These are phyloP conservation scores for Chloropsis hardwickii DNA, from an alignment of 2,113 vertebrate genomes.

Conservation along the genomic window DNA sequence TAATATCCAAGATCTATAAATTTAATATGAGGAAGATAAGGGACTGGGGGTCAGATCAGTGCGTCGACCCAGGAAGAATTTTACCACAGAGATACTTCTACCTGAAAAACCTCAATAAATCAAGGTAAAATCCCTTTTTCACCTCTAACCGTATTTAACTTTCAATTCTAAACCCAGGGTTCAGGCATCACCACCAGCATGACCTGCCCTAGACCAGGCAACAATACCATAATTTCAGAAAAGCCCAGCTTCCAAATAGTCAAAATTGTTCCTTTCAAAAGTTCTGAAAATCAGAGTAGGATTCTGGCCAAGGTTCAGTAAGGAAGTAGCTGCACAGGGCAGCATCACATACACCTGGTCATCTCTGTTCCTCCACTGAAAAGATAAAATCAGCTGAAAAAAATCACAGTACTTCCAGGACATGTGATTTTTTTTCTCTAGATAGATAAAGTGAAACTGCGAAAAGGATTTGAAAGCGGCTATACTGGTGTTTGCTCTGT, in stretches of 20 bases:
- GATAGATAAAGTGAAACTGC: neutral
- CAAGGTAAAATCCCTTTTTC: too few relatives aligned
- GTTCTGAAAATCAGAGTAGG: neutral
- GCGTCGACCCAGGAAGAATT: too few relatives aligned
- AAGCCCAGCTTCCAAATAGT: neutral
- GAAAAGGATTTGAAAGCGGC: neutral
- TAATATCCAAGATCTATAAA: too few relatives aligned
- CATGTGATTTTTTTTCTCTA: neutral
- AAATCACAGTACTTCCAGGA: neutral
- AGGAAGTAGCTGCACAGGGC: neutral
- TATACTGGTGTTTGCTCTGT: neutral
- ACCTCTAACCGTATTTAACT: too few relatives aligned
- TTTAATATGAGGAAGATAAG: too few relatives aligned
- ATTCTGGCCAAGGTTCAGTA: neutral
- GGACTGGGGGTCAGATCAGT: too few relatives aligned
- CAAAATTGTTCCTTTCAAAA: neutral
- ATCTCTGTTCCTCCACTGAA: neutral
- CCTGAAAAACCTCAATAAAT: too few relatives aligned
- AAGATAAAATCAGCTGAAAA: neutral
- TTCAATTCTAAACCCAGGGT: too few relatives aligned
- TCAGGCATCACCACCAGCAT: too few relatives aligned
- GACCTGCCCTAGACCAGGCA: neutral
- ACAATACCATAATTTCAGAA: neutral
- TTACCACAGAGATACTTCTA: too few relatives aligned
- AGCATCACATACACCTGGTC: rapidly evolving